These are phyloP conservation scores for Pteronura brasiliensis DNA, from an alignment of 2,113 vertebrate species.

Conservation along the genomic window DNA sequence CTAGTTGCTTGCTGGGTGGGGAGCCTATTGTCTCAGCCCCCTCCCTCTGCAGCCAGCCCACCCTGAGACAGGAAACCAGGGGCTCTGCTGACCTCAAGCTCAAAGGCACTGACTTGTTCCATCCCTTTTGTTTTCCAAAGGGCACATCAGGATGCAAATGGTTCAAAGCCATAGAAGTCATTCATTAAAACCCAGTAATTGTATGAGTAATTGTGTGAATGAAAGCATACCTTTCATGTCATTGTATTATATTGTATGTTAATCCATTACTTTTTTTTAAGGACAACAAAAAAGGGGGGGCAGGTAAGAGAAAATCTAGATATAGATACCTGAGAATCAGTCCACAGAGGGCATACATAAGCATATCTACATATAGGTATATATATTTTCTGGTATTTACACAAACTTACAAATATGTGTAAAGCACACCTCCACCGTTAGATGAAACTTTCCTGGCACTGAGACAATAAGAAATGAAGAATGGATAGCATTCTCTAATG, in stretches of 20 bases:
- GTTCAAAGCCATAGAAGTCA: not conserved
- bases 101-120: not conserved
- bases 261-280: not conserved
- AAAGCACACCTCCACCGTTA: not conserved
- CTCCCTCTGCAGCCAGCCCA: not conserved
- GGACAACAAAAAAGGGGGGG: too few species aligned
- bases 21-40: accelerated
- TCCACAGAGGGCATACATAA: not conserved
- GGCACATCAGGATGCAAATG: not conserved
- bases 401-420: not conserved
- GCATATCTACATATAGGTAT: too few species aligned
- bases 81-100: not conserved
- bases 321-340: not conserved
- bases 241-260: not conserved
- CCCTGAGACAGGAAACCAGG: not conserved
- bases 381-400: not conserved
- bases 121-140: not conserved
- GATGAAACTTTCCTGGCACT: not conserved
- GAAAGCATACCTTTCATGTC: not conserved
- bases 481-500: accelerated
- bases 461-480: not conserved
- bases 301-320: not conserved
- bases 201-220: not conserved
- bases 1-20: not conserved
- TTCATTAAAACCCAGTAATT: not conserved